Conservation (phyloP, 2,888 invertebrate species). For the Galeruca laticollis region DNA sequence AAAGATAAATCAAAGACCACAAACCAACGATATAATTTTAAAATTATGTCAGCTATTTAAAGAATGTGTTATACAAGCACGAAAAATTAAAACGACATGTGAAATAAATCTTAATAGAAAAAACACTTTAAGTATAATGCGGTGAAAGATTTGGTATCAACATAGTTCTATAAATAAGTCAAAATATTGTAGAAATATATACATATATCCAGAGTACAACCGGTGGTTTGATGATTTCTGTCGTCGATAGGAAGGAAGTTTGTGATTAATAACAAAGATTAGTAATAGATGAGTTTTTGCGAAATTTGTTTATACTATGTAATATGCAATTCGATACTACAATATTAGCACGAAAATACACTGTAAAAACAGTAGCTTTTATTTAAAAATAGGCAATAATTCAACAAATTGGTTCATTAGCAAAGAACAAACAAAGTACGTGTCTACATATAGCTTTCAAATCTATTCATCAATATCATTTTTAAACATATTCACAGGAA, state of each 20-base stretch:
- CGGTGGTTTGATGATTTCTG: background rate
- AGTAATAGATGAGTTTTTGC: background rate
- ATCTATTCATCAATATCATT: too few relatives aligned
- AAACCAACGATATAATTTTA: background rate
- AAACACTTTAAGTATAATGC: background rate
- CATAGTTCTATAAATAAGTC: background rate
- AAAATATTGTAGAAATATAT: background rate
- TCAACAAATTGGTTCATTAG: too few relatives aligned
- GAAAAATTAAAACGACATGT: background rate
- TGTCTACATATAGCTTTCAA: too few relatives aligned
- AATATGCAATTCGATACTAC: background rate
- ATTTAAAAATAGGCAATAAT: too few relatives aligned
- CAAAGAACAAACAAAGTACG: too few relatives aligned
- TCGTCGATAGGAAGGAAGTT: background rate
- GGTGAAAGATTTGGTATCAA: constrained; percentile 3
- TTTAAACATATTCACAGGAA: too few relatives aligned
- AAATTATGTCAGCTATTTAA: background rate
- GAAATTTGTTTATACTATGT: background rate
- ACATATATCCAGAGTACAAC: background rate
- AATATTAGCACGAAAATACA: background rate
- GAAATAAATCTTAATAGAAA: background rate
- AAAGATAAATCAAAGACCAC: background rate
- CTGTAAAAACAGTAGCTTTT: too few relatives aligned
- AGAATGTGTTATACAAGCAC: background rate
- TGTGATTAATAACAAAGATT: background rate